Percentiles rank a stretch among this genome's conserved stretches.
Evolutionary conservation across 2,797 vertebrate genomes (phyloP).

Genomic region (Lepilemur ruficaudatus): DNA sequence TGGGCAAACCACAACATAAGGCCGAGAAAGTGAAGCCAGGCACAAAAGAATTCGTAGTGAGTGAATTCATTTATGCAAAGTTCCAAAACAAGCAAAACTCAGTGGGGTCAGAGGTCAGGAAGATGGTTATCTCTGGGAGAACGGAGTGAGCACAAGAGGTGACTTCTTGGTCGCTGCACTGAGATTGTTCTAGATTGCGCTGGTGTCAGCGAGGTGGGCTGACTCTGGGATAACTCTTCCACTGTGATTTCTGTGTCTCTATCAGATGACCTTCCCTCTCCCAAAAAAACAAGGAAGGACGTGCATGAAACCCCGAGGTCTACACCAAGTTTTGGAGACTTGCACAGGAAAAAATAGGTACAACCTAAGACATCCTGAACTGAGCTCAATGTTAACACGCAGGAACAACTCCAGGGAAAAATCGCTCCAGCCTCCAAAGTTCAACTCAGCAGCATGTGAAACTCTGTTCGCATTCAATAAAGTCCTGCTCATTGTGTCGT

Average conservation of each 20-base stretch:
- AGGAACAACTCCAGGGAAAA: neutral
- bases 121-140: neutral
- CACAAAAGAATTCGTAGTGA: neutral
- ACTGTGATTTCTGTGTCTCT: neutral
- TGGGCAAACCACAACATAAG: neutral
- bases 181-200: neutral
- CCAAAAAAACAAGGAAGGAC: neutral
- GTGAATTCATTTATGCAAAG: neutral
- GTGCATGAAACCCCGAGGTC: neutral
- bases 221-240: neutral
- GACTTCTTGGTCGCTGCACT: neutral
- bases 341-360: neutral
- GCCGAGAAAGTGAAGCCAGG: neutral
- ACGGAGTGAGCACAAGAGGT: neutral
- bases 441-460: neutral
- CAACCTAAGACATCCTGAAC: neutral
- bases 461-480: neutral
- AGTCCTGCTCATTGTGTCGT: neutral
- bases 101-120: neutral
- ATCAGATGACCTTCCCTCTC: neutral
- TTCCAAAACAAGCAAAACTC: neutral
- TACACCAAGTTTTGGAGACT: conserved; percentile 6
- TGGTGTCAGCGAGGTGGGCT: too few species aligned
- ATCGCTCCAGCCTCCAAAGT: neutral
- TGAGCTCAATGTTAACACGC: neutral